Conservation (phyloP, 2,797 vertebrate species). For the Florisuga fusca region DNA sequence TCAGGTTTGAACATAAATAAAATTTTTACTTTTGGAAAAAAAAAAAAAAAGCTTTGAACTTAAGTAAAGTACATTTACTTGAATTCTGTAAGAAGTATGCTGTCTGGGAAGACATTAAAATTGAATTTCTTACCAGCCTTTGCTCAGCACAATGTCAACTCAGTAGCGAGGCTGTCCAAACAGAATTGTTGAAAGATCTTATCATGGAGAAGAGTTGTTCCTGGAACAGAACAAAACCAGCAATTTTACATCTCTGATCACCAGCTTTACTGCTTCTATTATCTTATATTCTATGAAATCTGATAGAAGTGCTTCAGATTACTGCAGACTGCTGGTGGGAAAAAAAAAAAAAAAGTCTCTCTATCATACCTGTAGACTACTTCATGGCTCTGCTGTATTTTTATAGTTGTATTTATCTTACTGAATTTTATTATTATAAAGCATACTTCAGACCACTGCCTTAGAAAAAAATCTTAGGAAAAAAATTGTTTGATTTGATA, state of each 20-base stretch:
- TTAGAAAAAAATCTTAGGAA: neutral
- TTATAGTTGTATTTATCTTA: neutral
- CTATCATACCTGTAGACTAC: neutral
- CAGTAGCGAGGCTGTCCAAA: neutral
- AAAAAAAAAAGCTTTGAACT: neutral
- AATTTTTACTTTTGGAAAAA: neutral
- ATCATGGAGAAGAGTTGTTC: neutral
- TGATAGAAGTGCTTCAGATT: neutral
- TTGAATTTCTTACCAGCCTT: neutral
- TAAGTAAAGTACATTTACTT: neutral
- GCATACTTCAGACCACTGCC: neutral
- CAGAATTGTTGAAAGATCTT: neutral
- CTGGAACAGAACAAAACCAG: conserved; percentile 4
- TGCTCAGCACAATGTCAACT: neutral
- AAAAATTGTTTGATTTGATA: neutral
- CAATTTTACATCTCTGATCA: neutral
- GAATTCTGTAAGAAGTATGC: neutral
- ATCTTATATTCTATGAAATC: neutral
- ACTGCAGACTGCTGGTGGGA: neutral
- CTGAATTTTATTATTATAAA: neutral
- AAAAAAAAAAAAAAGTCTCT: neutral
- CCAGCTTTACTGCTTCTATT: neutral
- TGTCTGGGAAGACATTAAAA: neutral
- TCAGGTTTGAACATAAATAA: neutral
- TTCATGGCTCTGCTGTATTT: neutral